A percentile compares a stretch with the other conserved stretches of the same genome.
Conservation (phyloP, 1,140 invertebrate genomes). For the Parasteatoda tepidariorum region DNA sequence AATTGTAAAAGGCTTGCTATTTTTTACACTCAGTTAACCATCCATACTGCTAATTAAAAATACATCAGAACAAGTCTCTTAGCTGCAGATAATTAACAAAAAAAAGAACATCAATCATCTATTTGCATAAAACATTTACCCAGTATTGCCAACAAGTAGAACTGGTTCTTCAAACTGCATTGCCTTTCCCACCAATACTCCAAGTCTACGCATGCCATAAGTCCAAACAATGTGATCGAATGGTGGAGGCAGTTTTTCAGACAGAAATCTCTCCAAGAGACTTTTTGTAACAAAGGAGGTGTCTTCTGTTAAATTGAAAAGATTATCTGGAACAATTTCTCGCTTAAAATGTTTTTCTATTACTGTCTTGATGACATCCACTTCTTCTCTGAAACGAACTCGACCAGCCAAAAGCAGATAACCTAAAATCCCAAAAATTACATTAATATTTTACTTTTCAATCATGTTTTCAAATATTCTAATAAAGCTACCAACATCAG, state of each 20-base stretch:
- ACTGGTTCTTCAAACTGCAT: constrained; percentile 94
- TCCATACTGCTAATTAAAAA: too few species aligned
- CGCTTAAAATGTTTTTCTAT: constrained; percentile 88
- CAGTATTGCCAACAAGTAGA: constrained; percentile 96
- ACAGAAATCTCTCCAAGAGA: background rate
- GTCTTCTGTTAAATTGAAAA: constrained; percentile 67
- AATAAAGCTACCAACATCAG: too few species aligned
- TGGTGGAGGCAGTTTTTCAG: constrained; percentile 65
- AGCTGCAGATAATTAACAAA: too few species aligned
- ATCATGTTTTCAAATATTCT: too few species aligned
- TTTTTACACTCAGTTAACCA: too few species aligned
- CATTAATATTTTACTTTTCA: too few species aligned
- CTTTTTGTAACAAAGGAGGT: constrained; percentile 9
- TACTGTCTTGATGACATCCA: constrained; percentile 71
- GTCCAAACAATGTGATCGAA: constrained; percentile 95
- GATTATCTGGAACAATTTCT: constrained; percentile 77
- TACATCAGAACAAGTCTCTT: too few species aligned
- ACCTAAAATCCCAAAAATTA: constrained; percentile 67
- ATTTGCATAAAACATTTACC: too few species aligned
- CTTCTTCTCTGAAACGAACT: constrained; percentile 85
- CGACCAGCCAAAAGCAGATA: constrained; percentile 94
- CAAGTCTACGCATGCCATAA: constrained; percentile 87
- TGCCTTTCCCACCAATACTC: constrained; percentile 88
- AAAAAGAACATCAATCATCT: too few species aligned
- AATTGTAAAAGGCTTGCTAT: too few species aligned